phyloP scores from a whole-genome alignment of 2,888 invertebrate genomes.

The Eustalomyia histrio region DNA sequence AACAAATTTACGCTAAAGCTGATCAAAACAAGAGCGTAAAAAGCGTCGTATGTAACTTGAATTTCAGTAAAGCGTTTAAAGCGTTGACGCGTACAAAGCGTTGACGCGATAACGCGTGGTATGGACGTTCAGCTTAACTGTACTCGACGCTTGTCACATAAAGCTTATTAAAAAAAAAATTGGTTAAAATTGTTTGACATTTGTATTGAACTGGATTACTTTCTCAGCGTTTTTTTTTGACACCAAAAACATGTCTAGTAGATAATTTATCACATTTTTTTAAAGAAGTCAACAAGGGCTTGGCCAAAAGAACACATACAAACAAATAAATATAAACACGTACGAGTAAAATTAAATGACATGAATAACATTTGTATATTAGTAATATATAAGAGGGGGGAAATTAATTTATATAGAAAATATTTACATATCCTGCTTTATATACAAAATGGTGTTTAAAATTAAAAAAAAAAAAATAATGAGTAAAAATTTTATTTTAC shows the following conservation, averaged over 20 bases:
- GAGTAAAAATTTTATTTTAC: constrained; percentile 13
- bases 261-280: constrained; percentile 71
- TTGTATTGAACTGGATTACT: no score
- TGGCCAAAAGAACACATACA: constrained; percentile 31
- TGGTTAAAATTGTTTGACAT: no score
- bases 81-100: no score
- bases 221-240: no score
- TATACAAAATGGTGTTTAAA: constrained; percentile 3
- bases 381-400: neutral
- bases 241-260: constrained; percentile 52
- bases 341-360: neutral
- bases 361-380: neutral
- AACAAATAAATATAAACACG: constrained; percentile 21
- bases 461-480: constrained; percentile 1
- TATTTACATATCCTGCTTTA: constrained; percentile 10
- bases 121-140: no score
- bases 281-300: constrained; percentile 48
- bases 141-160: no score
- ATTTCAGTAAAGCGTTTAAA: no score
- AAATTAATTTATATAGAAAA: constrained; percentile 15
- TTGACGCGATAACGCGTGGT: no score
- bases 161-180: no score
- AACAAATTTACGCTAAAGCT: no score
- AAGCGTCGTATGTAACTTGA: no score
- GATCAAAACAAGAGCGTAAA: no score